Percentiles rank a stretch among this genome's conserved stretches.
phyloP scores from a whole-genome alignment of 2,797 vertebrate genomes.

The Neomorphus geoffroyi region DNA sequence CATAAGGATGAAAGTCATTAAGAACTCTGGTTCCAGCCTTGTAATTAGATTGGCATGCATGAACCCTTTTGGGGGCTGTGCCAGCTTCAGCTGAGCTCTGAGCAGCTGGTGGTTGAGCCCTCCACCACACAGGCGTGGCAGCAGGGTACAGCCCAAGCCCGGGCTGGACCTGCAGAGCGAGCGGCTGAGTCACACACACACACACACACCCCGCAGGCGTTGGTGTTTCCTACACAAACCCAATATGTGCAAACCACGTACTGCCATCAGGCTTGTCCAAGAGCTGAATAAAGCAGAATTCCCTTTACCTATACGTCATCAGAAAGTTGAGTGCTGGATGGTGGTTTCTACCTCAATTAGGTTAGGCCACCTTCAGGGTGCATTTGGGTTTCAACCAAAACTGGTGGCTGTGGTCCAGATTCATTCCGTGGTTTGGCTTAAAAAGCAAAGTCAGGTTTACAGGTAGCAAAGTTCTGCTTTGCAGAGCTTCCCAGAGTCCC shows the following conservation, averaged over 20 bases:
- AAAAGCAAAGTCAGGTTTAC: background rate
- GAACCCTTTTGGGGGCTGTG: background rate
- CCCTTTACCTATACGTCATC: background rate
- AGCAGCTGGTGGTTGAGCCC: background rate
- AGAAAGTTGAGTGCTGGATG: background rate
- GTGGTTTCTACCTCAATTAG: slow-evolving; percentile 8
- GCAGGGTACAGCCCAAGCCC: background rate
- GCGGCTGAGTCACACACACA: background rate
- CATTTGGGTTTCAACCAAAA: background rate
- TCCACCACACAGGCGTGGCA: background rate
- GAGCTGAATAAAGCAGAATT: background rate
- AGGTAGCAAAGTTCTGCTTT: background rate
- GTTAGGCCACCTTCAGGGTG: background rate
- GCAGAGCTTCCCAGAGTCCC: background rate
- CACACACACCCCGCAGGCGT: background rate
- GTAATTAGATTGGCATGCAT: background rate
- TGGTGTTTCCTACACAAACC: background rate
- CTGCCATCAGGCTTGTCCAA: background rate
- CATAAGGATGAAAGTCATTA: background rate
- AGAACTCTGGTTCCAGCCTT: background rate
- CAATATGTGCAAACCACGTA: background rate
- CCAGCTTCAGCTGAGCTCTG: background rate
- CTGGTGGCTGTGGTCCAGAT: background rate
- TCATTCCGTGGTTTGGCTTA: background rate
- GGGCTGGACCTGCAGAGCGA: background rate